Percentiles rank a stretch among this genome's conserved stretches.
These are phyloP conservation scores for Myiagra hebetior DNA, from an alignment of 2,113 vertebrate species.

Conservation along the genomic window DNA sequence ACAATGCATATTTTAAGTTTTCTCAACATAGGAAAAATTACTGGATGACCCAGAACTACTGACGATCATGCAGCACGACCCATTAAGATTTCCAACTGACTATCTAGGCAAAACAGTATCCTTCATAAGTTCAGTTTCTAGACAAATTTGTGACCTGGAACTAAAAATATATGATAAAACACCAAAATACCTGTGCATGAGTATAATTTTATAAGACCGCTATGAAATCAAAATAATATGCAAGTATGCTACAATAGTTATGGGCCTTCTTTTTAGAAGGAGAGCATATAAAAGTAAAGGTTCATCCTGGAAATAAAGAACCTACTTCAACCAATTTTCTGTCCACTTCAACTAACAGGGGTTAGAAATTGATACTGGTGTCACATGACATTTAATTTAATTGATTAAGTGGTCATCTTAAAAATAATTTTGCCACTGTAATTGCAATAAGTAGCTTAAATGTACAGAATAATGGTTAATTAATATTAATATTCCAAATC, in stretches of 20 bases:
- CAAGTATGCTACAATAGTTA: not conserved
- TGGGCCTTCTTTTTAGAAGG: not conserved
- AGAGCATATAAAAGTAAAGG: not conserved
- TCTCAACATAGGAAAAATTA: not conserved
- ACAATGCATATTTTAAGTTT: not conserved
- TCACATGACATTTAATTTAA: not conserved
- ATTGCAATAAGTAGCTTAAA: not conserved
- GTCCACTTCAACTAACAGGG: not conserved
- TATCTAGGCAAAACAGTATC: not conserved
- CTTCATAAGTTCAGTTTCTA: not conserved
- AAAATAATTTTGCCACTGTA: not conserved
- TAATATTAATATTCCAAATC: not conserved
- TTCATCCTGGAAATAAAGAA: not conserved
- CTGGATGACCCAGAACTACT: not conserved
- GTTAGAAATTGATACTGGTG: not conserved
- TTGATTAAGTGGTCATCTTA: not conserved
- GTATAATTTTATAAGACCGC: not conserved
- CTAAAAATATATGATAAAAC: not conserved
- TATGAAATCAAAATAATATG: not conserved
- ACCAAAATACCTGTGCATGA: not conserved
- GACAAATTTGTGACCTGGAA: not conserved
- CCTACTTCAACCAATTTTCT: not conserved
- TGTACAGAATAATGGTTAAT: not conserved
- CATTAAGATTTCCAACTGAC: not conserved
- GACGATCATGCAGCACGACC: not conserved